Evolutionary conservation across 2,797 vertebrate genomes (phyloP), one percentile per base, ranked within the genome.

Genomic region (Tauraco hartlaubi): DNA sequence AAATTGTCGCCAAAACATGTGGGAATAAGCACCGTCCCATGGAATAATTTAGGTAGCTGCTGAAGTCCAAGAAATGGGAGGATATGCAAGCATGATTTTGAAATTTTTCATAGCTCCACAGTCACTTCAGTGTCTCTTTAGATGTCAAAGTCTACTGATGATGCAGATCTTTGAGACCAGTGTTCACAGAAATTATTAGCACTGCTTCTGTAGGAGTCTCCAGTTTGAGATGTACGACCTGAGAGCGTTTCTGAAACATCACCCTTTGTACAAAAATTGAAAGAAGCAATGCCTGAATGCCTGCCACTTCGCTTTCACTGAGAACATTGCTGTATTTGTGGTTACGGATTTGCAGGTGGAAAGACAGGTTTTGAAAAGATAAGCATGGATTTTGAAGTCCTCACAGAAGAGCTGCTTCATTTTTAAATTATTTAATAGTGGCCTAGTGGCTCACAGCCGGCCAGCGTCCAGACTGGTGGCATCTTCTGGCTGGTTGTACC

Each of bases 161-260:
- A 16, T 35, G 56, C 43, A 33, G 33, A 12, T 58, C 37, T 29
- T 37, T 22, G 19, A 41, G 25, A 13, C 15, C 37, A 8, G 39
- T 41, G 39, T 41, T 41, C 14, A 13, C 39, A 22, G 61, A 61
- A 62, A 25, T 0, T 0, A 16, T 26, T 8, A 11, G 48, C 7
- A 3, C 21, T 2, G 5, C 35, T 33, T 39, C 35, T 14, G 3
- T 12, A 31, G 64, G 8, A 73, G 26, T 9, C 54, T 68, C 35
- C 44, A 12, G 8, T 48, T 25, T 28, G 58, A 59, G 37, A 20
- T n/a, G 31, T 55, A 20, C 6, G 46, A 49, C 15, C 55, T 16
- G 26, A 16, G n/a, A 12, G 21, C 4, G 17, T 6, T 46, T 28
- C 61, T 33, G 20, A 49, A 37, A 64, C n/a, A 37, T 37, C 39